Conservation (phyloP, 2,113 vertebrate genomes). For the Axis porcinus region DNA sequence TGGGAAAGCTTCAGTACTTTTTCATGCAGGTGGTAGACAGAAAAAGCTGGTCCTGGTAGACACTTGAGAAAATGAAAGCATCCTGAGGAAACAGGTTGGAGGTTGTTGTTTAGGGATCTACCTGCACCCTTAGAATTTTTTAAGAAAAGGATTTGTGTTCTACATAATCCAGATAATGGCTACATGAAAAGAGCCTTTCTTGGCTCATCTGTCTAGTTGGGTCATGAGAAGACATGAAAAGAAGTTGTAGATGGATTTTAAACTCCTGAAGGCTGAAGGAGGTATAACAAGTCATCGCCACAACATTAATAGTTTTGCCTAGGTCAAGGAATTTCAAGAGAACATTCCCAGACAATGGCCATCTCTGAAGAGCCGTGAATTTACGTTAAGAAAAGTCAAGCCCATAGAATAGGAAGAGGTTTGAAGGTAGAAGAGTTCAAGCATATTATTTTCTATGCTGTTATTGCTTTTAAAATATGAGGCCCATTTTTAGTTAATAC, state of each 20-base stretch:
- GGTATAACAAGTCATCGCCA: neutral
- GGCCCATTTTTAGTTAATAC: neutral
- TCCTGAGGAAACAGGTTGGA: neutral
- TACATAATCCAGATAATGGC: neutral
- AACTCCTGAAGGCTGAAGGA: neutral
- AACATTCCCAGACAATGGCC: neutral
- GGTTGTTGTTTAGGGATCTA: neutral
- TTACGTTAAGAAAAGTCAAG: neutral
- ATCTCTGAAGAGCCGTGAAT: neutral
- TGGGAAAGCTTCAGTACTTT: neutral
- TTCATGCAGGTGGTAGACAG: neutral
- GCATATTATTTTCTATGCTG: neutral
- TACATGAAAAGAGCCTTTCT: neutral
- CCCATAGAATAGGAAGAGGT: neutral
- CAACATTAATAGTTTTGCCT: neutral
- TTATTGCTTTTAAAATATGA: neutral
- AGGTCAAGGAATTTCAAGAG: neutral
- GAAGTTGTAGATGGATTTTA: neutral
- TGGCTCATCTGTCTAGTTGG: rapidly evolving
- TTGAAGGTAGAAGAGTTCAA: neutral
- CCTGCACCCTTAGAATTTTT: neutral
- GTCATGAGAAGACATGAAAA: neutral
- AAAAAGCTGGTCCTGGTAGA: neutral
- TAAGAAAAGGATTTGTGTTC: neutral
- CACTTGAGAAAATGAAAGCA: neutral